Evolutionary conservation across 2,888 invertebrate genomes (phyloP), one percentile per base, ranked within the genome.

Genomic region (Julus scanicus): DNA sequence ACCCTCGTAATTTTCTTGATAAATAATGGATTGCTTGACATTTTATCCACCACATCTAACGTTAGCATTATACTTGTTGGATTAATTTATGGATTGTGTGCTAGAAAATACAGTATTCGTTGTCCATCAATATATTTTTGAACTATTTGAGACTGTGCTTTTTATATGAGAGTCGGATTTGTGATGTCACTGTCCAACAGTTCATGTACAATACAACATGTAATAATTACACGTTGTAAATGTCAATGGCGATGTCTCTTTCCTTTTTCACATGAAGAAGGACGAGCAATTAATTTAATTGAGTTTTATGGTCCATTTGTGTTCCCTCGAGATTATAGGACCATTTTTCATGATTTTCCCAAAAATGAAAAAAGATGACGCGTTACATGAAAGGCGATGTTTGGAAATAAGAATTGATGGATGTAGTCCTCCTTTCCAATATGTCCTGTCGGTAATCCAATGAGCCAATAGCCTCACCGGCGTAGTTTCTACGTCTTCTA

Each of bases 251-350:
- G 20, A 4, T 71, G 29, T 71, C 71, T 9, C 71, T n/a, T 71
- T 71, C 5, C 71, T 20, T 71, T 20, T 71, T 71, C 71, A 2
- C 71, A 71, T 71, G 29, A 29, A 71, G 71, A 71, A 71, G 29
- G 11, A 71, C 71, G 71, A 71, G 71, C 71, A 71, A 71, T 71
- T 71, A 71, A 71, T 71, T 29, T 71, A 71, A 71, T 71, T 20
- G 71, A 71, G 71, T 71, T 71, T 71, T 29, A 71, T 71, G 71
- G 71, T 71, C 71, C 71, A 71, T 71, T 71, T 71, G 71, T 71
- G 29, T 71, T n/a, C 6, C 71, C 71, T 71, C 9, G 29, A 71
- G 71, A 71, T 71, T 71, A 29, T 11, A 71, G 71, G 71, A 20
- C 71, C 71, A 71, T 71, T 71, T 71, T 71, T 71, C 71, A 71